Base-by-base conservation (phyloP, 2,113 vertebrate species). In the Marmota flaviventris region DNA sequence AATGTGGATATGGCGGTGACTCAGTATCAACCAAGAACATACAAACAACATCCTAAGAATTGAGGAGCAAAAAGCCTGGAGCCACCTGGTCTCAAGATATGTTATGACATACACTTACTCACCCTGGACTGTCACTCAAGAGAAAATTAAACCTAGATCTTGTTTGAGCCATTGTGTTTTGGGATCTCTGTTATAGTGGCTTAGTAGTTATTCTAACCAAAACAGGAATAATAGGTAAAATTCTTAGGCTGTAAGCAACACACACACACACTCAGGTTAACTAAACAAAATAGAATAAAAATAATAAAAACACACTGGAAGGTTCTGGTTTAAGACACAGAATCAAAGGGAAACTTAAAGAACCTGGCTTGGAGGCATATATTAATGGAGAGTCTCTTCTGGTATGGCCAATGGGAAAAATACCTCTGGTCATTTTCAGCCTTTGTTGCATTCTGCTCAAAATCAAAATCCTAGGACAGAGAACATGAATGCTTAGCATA, bases 261-360 rank as follows among this genome's bases (percentile, higher is more conserved):
- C 12, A 72, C 20, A 56, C 78, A 79, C 20, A 78, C 37, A 87
- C 29, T 83, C 51, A 29, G 61, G 24, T 84, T 84, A 79, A 77
- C 3, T 20, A 67, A 18, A 53, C 32, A 32, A 81, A 56, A 42
- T 27, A 65, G 27, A 63, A 53, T 48, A 56, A 65, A n/a, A 32
- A 37, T 4, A 14, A 45, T 45, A 45, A 45, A 45, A 45, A 45
- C 29, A 51, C n/a, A 76, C 48, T 67, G 7, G 70, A 93, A 51
- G 32, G 3, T 25, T 69, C 20, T 77, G 65, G 29, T 11, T 25
- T 51, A 45, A 16, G 53, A 9, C 20, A 56, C 65, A 86, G 37
- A 67, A 86, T 67, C 22, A 93, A 88, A 77, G 42, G 63, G 73
- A 93, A 93, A 96, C 45, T 65, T 78, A 32, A 91, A 94, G 53